Evolutionary conservation across 2,113 vertebrate species (phyloP), one percentile per base, ranked within the genome.

Genomic region (Lophius piscatorius): DNA sequence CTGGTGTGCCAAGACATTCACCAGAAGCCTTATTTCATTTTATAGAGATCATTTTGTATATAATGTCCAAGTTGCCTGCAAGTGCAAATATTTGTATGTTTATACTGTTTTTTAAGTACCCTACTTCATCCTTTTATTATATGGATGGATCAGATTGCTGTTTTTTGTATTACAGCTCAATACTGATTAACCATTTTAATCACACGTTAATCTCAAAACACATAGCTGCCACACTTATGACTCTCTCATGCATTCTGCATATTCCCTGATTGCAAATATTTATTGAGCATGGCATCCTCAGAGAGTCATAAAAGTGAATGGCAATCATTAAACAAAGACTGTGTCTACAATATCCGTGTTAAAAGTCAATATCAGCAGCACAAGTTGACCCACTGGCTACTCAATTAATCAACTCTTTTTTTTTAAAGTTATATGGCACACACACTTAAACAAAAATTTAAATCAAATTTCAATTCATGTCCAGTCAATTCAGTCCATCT

Each of bases 121-220:
- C 46, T 67, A 40, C 31, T 56, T 45, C 14, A 57, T 56, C 33
- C 47, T 56, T 51, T 72, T 51, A 66, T 76, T 80, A 74, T 71
- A 31, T 55, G 57, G 68, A 54, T 51, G 18, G 38, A 70, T 50
- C 70, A 61, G 39, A 74, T 74, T 77, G 76, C 74, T 66, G 36
- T 82, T 86, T 77, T 88, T 85, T 60, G 50, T 69, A 70, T 24
- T 63, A 65, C 65, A 70, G 74, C 81, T 87, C 90, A 83, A 89
- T 89, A 89, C 85, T 86, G 87, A 89, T 91, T 91, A 88, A 87
- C 73, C 73, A 85, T 89, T 86, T 90, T 90, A 92, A 91, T 91
- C 89, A 89, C 83, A 87, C 73, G 82, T 82, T 90, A 87, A 90
- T 91, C 86, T 88, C 83, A 89, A 89, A 87, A 78, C 86, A 89